Conservation (phyloP, 2,113 vertebrate species). For the Colistium nudipinnis region DNA sequence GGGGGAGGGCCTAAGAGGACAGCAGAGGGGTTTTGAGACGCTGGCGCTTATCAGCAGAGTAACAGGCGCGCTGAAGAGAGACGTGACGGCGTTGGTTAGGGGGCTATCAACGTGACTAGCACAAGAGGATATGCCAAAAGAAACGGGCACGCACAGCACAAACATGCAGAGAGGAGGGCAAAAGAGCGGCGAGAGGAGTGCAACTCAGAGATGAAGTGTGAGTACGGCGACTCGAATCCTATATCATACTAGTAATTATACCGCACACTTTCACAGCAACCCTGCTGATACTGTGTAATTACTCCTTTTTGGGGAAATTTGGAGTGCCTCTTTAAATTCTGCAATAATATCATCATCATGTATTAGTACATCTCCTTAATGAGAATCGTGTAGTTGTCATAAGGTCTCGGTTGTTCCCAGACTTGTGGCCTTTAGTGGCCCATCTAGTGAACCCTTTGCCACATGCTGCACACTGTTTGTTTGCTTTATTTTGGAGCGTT, state of each 20-base stretch:
- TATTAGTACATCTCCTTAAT: background rate
- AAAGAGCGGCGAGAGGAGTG: slow-evolving; percentile 15
- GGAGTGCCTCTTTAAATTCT: background rate
- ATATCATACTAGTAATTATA: background rate
- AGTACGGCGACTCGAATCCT: slow-evolving; percentile 37
- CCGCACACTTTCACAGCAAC: background rate
- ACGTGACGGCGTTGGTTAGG: slow-evolving; percentile 42
- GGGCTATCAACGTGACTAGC: slow-evolving; percentile 35
- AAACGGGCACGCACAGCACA: slow-evolving; percentile 27
- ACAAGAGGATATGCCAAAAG: slow-evolving; percentile 9
- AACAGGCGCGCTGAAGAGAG: slow-evolving; percentile 64
- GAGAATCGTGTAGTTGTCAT: background rate
- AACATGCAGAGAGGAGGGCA: slow-evolving; percentile 41
- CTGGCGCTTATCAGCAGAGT: slow-evolving; percentile 72
- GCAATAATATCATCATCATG: background rate
- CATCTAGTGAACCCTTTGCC: background rate
- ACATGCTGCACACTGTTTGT: too few species aligned
- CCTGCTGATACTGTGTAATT: background rate
- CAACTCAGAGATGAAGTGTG: slow-evolving; percentile 59
- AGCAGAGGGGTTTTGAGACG: slow-evolving; percentile 35
- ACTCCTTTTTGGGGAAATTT: background rate
- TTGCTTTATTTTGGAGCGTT: too few species aligned
- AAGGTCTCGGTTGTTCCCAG: background rate
- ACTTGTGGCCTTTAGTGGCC: background rate
- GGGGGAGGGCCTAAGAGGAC: slow-evolving; percentile 35